Evolutionary conservation across 2,888 invertebrate species (phyloP).

Genomic region (Rhorus exstirpatorius): DNA sequence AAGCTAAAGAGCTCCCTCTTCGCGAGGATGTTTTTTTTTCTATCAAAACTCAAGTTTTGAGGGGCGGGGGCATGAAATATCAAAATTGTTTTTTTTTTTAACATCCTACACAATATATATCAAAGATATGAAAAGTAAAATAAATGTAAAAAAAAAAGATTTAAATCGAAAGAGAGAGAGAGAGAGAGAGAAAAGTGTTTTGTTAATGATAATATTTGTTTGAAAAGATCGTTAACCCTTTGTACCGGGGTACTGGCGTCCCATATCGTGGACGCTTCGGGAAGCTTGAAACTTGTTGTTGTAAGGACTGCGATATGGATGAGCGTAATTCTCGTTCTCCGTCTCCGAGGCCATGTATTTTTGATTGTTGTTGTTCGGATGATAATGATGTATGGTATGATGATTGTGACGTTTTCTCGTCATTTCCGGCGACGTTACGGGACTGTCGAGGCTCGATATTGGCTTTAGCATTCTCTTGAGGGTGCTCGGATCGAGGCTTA

Average conservation of each 20-base stretch:
- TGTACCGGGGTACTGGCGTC: conserved; percentile 86
- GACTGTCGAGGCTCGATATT: conserved; percentile 96
- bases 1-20: too few species aligned
- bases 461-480: conserved; percentile 97
- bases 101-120: neutral
- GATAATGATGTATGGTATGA: conserved; percentile 86
- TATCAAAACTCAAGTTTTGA: too few species aligned
- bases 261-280: conserved; percentile 91
- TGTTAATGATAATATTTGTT: conserved; percentile 28
- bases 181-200: neutral
- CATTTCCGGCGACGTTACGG: conserved; percentile 97
- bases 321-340: conserved; percentile 85
- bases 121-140: neutral
- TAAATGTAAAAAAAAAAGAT: conserved; percentile 14
- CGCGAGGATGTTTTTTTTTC: too few species aligned
- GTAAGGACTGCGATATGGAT: conserved; percentile 82
- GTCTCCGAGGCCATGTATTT: conserved; percentile 87
- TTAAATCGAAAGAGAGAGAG: conserved; percentile 13
- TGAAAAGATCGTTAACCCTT: conserved; percentile 70
- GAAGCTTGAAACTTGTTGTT: conserved; percentile 84
- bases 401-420: conserved; percentile 92
- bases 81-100: too few species aligned
- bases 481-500: conserved; percentile 92
- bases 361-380: conserved; percentile 87
- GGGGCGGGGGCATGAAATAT: too few species aligned